phyloP scores from a whole-genome alignment of 2,113 vertebrate species.

The Perccottus glenii region DNA sequence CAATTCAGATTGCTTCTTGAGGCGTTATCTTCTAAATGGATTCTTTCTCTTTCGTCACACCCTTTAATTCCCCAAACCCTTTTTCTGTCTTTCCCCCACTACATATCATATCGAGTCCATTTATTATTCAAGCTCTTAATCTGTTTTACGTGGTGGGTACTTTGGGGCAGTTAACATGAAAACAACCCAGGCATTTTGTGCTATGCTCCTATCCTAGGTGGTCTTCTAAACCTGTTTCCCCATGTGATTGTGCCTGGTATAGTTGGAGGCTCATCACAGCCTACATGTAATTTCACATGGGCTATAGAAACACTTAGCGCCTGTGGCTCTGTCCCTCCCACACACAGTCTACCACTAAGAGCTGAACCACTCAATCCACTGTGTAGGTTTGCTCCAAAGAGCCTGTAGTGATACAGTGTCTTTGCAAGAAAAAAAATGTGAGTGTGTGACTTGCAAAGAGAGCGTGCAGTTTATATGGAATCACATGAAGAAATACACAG shows the following conservation, averaged over 20 bases:
- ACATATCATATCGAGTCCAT: constrained; percentile 40
- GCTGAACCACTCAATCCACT: constrained; percentile 64
- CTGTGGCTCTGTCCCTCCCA: constrained; percentile 75
- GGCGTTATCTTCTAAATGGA: constrained; percentile 60
- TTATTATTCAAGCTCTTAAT: constrained; percentile 75
- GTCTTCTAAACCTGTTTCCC: constrained; percentile 66
- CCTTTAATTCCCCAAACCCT: constrained; percentile 60
- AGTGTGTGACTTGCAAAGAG: constrained; percentile 47
- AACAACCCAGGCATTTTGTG: constrained; percentile 48
- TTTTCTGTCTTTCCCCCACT: constrained; percentile 58
- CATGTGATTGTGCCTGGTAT: constrained; percentile 64
- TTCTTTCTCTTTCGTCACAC: constrained; percentile 55
- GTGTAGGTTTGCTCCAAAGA: constrained; percentile 70
- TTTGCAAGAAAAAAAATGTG: constrained; percentile 27
- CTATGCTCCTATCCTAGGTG: constrained; percentile 71
- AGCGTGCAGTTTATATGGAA: constrained; percentile 25
- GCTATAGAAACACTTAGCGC: constrained; percentile 72
- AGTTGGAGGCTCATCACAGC: constrained; percentile 76
- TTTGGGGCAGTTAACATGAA: constrained; percentile 66
- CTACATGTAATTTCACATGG: constrained; percentile 80
- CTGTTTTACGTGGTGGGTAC: constrained; percentile 78
- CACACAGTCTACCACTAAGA: constrained; percentile 65
- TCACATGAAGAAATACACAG: constrained; percentile 46
- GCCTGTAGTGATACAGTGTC: constrained; percentile 63
- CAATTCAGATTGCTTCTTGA: constrained; percentile 53